These are phyloP conservation scores for Hepsetus odoe DNA, from an alignment of 2,113 vertebrate species.

Conservation along the genomic window DNA sequence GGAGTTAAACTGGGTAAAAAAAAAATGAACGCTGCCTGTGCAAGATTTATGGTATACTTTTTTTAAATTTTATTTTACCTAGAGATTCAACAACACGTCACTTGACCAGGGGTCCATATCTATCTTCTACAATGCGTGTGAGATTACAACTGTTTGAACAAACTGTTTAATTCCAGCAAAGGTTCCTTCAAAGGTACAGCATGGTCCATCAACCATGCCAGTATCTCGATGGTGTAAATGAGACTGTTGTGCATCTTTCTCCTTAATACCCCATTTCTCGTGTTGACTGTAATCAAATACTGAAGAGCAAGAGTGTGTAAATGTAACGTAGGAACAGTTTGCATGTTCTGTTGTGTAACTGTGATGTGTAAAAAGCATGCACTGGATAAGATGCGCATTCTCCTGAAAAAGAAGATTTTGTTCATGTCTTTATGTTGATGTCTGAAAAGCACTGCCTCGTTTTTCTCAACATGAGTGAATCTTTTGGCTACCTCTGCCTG, in stretches of 20 bases:
- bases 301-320: constrained; percentile 3
- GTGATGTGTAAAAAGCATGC: too few species aligned
- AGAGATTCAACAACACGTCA: too few species aligned
- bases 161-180: too few species aligned
- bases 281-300: background rate
- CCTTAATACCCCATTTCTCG: background rate
- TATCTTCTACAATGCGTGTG: too few species aligned
- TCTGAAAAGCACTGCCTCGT: background rate
- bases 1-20: too few species aligned
- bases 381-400: background rate
- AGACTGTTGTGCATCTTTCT: background rate
- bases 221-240: background rate
- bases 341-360: background rate
- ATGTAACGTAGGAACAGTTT: background rate
- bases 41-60: too few species aligned
- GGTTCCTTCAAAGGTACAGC: too few species aligned
- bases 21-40: too few species aligned
- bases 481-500: background rate
- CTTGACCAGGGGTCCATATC: too few species aligned
- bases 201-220: background rate
- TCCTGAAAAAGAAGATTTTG: background rate
- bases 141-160: too few species aligned
- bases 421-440: constrained; percentile 1
- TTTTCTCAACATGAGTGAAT: constrained; percentile 11
- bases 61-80: too few species aligned